Evolutionary conservation across 2,797 vertebrate species (phyloP).

Genomic region (Eupleurogrammus muticus): DNA sequence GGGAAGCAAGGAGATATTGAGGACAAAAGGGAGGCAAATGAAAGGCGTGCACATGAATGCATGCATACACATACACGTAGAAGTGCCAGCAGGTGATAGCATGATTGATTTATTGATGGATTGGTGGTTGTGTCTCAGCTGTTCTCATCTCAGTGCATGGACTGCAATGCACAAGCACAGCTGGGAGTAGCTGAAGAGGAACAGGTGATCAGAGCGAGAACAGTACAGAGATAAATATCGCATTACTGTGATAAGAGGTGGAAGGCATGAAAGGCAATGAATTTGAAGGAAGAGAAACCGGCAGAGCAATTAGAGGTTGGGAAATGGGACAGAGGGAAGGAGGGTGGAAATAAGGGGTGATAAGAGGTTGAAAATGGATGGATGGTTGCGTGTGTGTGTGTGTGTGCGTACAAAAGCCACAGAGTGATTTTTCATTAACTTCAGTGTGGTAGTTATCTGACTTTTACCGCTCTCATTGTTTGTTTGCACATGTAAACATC

Average conservation of each 20-base stretch:
- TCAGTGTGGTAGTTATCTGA: slow-evolving; percentile 5
- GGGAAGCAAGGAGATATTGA: slow-evolving; percentile 19
- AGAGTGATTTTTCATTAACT: slow-evolving; percentile 9
- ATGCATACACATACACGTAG: slow-evolving; percentile 3
- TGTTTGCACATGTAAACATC: slow-evolving; percentile 1
- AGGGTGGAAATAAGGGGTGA: slow-evolving; percentile 47
- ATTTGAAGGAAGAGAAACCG: slow-evolving; percentile 61
- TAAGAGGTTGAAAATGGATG: slow-evolving; percentile 47
- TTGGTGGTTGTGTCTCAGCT: slow-evolving; percentile 65
- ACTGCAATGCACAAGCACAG: slow-evolving; percentile 69
- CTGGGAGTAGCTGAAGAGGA: slow-evolving; percentile 64
- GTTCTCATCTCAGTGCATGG: slow-evolving; percentile 46
- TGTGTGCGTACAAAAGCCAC: neutral
- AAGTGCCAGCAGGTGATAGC: slow-evolving; percentile 63
- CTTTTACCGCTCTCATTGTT: neutral
- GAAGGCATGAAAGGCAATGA: slow-evolving; percentile 63
- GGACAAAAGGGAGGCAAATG: slow-evolving; percentile 52
- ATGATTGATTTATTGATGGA: slow-evolving; percentile 73
- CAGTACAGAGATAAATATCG: slow-evolving; percentile 63
- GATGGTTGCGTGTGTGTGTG: slow-evolving; percentile 1
- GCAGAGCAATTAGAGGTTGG: slow-evolving; percentile 71
- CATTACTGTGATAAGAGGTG: slow-evolving; percentile 64
- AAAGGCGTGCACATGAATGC: slow-evolving; percentile 47
- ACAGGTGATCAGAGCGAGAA: slow-evolving; percentile 68
- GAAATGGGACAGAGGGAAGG: slow-evolving; percentile 53